These are phyloP conservation scores for Felis chaus DNA, from an alignment of 2,113 vertebrate species.

Conservation along the genomic window DNA sequence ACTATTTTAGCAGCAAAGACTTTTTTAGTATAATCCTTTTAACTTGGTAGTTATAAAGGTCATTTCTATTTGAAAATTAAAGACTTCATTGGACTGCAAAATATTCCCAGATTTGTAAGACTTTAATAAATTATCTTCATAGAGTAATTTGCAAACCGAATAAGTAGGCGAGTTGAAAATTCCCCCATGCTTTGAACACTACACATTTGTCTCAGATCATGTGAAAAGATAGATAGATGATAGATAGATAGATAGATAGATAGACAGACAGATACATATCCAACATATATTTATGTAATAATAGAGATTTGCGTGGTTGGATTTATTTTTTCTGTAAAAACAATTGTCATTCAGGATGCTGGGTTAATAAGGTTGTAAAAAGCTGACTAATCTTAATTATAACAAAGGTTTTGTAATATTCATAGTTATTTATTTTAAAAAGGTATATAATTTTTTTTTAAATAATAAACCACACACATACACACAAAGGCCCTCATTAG, in stretches of 20 bases:
- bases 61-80: conserved; percentile 79
- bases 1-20: conserved; percentile 79
- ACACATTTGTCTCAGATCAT: background rate
- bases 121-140: conserved; percentile 26
- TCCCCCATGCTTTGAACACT: background rate
- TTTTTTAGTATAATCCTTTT: conserved; percentile 81
- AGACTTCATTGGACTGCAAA: conserved; percentile 58
- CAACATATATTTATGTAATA: background rate
- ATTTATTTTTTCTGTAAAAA: background rate
- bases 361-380: background rate
- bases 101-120: conserved; percentile 42
- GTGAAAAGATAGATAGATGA: background rate
- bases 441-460: background rate
- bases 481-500: background rate
- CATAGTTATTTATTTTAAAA: background rate
- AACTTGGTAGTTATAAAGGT: conserved; percentile 78
- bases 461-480: background rate
- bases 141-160: conserved; percentile 32
- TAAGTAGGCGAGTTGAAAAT: conserved; percentile 8
- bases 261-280: background rate
- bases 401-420: background rate
- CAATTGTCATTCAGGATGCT: background rate
- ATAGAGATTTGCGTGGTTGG: background rate
- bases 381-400: conserved; percentile 4
- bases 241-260: background rate